Evolutionary conservation across 2,113 vertebrate genomes (phyloP), one percentile per base, ranked within the genome.

Genomic region (Speoplatyrhinus poulsoni): DNA sequence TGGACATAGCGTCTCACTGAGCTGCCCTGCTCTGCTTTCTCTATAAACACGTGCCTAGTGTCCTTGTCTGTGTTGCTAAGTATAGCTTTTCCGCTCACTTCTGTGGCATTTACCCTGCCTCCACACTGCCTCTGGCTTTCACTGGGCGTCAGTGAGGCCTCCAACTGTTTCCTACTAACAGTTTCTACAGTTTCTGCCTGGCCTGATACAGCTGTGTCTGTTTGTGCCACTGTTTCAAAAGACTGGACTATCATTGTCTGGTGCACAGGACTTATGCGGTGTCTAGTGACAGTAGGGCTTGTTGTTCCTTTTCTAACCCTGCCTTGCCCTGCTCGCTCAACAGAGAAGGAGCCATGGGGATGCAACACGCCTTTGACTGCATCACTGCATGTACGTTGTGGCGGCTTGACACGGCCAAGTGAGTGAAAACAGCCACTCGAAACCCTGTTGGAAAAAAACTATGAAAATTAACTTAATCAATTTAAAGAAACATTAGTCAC

Each of bases 401-500:
- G 41, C 19, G 69, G 41, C 19, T 0, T 52, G 62, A 53, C 0
- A 3, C n/a, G 33, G n/a, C 16, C 19, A 0, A 1, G 17, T 2
- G 53, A 60, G 16, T 52, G 62, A 12, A 15, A 36, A 13, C 54
- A 0, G 41, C 55, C 48, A 71, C 53, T n/a, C 63, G 58, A 65
- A 33, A 69, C 16, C 56, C 82, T 82, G 46, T 73, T 19, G 61
- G 59, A 36, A 59, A 26, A 3, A 1, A 17, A 72, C 3, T 19
- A 58, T 19, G 9, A 32, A 9, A 33, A 7, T 41, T 5, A 41
- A 41, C 26, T 26, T 26, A 3, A 26, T 26, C 0, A 3, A 26
- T 26, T 41, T 41, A 8, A 41, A 41, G 7, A 41, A 41, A 8
- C 36, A 41, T 41, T 41, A 41, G 36, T 8, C 4, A 41, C 4